Percentiles rank a stretch among this genome's conserved stretches.
These are phyloP conservation scores for Dinomys branickii DNA, from an alignment of 2,113 vertebrate species.

Conservation along the genomic window DNA sequence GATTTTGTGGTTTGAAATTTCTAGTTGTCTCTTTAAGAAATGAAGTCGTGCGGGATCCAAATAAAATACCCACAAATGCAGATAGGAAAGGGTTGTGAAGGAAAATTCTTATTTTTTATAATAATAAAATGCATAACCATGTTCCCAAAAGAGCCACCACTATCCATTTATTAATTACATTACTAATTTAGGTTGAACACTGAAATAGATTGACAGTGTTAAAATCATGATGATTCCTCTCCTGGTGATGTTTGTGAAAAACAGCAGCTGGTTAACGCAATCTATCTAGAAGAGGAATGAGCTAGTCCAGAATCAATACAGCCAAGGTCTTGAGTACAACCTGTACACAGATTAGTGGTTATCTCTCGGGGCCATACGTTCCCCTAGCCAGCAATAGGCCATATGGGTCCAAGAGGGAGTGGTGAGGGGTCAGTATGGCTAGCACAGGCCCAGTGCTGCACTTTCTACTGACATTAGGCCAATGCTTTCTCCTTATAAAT, in stretches of 20 bases:
- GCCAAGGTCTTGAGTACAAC: neutral
- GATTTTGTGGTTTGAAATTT: neutral
- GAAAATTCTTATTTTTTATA: neutral
- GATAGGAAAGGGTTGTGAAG: neutral
- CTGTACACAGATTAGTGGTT: neutral
- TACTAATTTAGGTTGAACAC: neutral
- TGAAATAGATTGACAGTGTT: neutral
- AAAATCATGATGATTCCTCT: neutral
- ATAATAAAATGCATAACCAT: neutral
- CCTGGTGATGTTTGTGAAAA: neutral
- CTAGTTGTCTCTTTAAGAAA: neutral
- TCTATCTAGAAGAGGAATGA: neutral
- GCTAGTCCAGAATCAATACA: neutral
- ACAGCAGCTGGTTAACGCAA: neutral
- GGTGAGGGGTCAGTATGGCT: fast-evolving
- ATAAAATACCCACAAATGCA: neutral
- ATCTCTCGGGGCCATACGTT: neutral
- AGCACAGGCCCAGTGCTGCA: neutral
- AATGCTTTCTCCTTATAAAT: neutral
- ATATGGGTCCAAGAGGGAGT: fast-evolving
- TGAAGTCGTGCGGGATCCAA: neutral
- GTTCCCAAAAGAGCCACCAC: neutral
- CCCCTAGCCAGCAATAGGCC: no score
- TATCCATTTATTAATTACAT: neutral
- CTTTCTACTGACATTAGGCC: no score